Evolutionary conservation across 2,888 invertebrate species (phyloP), one percentile per base, ranked within the genome.

Genomic region (Gymnoscelis rufifasciata): DNA sequence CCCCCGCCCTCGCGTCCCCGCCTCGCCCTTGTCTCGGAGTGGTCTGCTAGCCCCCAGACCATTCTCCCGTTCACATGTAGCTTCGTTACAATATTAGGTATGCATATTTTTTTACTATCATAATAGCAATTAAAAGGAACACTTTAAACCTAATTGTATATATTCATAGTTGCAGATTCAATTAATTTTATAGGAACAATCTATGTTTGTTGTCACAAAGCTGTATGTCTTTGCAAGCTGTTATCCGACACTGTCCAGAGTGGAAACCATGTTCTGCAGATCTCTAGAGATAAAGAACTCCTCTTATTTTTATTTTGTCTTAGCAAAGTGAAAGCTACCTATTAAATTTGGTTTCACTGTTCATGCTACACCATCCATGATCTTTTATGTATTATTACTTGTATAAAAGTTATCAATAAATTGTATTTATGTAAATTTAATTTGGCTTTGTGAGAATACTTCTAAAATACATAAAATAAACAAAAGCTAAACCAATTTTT

Each of bases 51-150:
- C 78, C 68, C 68, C 68, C 78, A 68, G 74, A 71, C 74, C 76
- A 74, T 77, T 75, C 80, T 76, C 73, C 79, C 68, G 73, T 77
- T 81, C 83, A 84, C 86, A 74, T 78, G 76, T 86, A 86, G 87
- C 86, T 87, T 86, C 80, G 74, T 84, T 84, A 83, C 79, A 72
- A 84, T 86, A 83, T 84, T 87, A 87, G 87, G 86, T 86, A 86
- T 81, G 86, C 86, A 84, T 87, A 87, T 87, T 87, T 86, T 86
- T 87, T 86, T 87, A 87, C 83, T 81, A 78, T 84, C 78, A 80
- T 77, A 74, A 79, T 83, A 83, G 80, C 72, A 68, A 82, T 76
- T 77, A 78, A 76, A 75, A 70, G 67, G 69, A 74, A 66, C 72
- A 79, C 75, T 74, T 72, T 74, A 72, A 75, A 81, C 76, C 75